phyloP scores from a whole-genome alignment of 2,113 vertebrate genomes.

The Bungarus multicinctus region DNA sequence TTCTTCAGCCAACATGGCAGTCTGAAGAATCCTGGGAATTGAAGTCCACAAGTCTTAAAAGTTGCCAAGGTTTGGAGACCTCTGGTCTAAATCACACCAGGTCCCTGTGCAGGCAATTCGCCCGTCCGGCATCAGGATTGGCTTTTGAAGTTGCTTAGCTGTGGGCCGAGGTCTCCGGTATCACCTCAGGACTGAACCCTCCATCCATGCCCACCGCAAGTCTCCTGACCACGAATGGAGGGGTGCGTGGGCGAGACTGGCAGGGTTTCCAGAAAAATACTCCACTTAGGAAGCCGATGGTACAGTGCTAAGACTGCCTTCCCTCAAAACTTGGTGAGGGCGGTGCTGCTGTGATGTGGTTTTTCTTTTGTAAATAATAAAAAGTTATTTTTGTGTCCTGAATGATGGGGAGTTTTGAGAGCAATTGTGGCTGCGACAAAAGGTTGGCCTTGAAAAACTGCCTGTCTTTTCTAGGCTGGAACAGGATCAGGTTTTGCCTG shows the following conservation, averaged over 20 bases:
- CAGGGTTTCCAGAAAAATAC: not conserved
- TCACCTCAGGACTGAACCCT: not conserved
- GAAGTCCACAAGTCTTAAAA: too few species aligned
- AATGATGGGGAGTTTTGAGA: not conserved
- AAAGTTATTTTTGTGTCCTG: not conserved
- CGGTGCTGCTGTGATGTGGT: not conserved
- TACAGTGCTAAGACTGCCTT: not conserved
- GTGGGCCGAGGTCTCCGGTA: not conserved
- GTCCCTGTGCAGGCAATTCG: not conserved
- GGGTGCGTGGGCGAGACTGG: not conserved
- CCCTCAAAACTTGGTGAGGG: not conserved
- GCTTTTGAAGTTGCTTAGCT: not conserved
- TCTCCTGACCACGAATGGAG: not conserved
- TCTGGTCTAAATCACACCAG: not conserved
- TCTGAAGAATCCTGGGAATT: too few species aligned
- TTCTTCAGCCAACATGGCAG: too few species aligned
- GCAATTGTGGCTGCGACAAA: not conserved
- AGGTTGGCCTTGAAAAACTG: too few species aligned
- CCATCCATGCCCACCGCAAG: not conserved
- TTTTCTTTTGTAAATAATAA: slow-evolving; percentile 3
- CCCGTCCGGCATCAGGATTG: not conserved
- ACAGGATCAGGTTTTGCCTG: not conserved
- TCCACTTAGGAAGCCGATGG: not conserved
- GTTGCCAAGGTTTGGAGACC: too few species aligned
- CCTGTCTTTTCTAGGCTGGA: not conserved